These are phyloP conservation scores for Etheostoma cragini DNA, from an alignment of 2,113 vertebrate genomes.

Conservation along the genomic window DNA sequence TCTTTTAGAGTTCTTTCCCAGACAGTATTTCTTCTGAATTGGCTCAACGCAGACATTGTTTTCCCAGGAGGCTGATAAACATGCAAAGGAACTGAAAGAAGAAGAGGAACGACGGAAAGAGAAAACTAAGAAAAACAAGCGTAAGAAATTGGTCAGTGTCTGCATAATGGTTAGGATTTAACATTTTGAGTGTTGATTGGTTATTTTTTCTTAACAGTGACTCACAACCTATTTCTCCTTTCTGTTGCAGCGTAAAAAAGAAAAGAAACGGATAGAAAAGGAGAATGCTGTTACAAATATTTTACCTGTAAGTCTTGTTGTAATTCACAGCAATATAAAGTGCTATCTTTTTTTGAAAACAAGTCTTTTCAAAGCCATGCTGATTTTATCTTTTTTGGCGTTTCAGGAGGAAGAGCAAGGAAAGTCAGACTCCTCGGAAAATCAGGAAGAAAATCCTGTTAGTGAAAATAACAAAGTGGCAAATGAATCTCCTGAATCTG, in stretches of 20 bases:
- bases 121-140: constrained; percentile 79
- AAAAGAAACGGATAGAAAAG: constrained; percentile 79
- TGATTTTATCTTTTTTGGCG: neutral
- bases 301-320: constrained; percentile 64
- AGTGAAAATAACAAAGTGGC: constrained; percentile 35
- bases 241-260: constrained; percentile 80
- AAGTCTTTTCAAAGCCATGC: neutral
- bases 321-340: neutral
- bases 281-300: constrained; percentile 63
- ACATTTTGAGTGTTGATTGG: neutral
- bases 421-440: constrained; percentile 54
- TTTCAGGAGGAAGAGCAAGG: constrained; percentile 57
- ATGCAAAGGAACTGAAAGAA: constrained; percentile 67
- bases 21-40: neutral
- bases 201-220: neutral
- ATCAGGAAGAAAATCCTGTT: constrained; percentile 31
- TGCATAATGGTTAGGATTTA: neutral
- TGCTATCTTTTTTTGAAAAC: neutral
- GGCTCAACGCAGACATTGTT: neutral
- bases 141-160: constrained; percentile 80
- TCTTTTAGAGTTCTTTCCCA: neutral
- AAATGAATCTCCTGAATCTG: constrained; percentile 12
- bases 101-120: constrained; percentile 78
- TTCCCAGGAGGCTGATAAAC: constrained; percentile 77
- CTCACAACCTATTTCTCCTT: neutral